Percentiles rank a stretch among this genome's conserved stretches.
phyloP scores from a whole-genome alignment of 2,888 invertebrate species.

The Drosophila incognita region DNA sequence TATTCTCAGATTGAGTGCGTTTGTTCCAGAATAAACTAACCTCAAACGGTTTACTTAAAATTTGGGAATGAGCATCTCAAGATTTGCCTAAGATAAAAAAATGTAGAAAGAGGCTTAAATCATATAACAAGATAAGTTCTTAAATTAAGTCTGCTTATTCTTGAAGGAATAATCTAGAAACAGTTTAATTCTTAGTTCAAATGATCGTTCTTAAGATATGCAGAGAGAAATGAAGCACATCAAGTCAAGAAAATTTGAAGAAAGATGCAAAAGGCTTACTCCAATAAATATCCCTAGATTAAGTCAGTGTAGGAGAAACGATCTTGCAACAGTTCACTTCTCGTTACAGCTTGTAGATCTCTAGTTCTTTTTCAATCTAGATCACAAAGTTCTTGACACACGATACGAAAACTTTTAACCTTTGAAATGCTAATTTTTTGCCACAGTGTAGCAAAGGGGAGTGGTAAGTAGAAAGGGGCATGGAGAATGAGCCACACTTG shows the following conservation, averaged over 20 bases:
- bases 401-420: neutral
- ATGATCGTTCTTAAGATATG: accelerated
- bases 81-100: accelerated
- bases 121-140: neutral
- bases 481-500: constrained; percentile 41
- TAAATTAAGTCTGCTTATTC: accelerated
- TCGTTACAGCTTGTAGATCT: neutral
- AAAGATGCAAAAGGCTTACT: neutral
- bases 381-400: too few relatives aligned
- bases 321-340: neutral
- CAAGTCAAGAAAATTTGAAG: neutral
- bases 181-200: accelerated
- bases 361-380: neutral
- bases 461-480: neutral
- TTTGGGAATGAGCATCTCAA: neutral
- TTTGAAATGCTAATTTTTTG: neutral
- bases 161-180: neutral
- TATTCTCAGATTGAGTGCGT: neutral
- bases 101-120: too few relatives aligned
- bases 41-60: neutral
- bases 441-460: neutral
- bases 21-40: neutral
- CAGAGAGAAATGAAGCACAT: neutral
- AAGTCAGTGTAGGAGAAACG: accelerated
- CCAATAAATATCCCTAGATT: neutral